Conservation (phyloP, 2,113 vertebrate species). For the Malaclemys terrapin region DNA sequence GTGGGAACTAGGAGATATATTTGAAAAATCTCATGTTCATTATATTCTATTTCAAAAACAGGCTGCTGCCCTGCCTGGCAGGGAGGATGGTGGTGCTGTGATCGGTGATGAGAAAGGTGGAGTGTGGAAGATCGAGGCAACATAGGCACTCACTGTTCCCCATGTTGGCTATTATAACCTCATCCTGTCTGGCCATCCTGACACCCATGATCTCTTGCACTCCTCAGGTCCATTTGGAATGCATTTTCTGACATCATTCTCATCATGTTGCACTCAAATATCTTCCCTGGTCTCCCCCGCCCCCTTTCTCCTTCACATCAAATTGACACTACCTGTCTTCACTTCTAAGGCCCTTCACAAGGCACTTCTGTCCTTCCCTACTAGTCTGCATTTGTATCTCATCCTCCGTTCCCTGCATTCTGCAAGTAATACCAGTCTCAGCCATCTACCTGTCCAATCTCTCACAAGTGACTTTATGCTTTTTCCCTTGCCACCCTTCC, state of each 20-base stretch:
- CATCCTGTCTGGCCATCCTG: too few species aligned
- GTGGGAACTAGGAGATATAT: neutral
- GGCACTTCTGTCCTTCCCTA: neutral
- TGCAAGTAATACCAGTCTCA: neutral
- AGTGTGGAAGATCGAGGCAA: neutral
- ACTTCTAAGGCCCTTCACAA: too few species aligned
- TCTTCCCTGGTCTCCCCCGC: neutral
- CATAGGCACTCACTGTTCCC: neutral
- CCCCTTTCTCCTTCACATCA: neutral
- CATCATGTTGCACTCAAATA: neutral
- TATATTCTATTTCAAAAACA: neutral
- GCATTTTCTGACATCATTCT: neutral
- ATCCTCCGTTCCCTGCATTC: neutral
- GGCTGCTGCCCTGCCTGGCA: neutral
- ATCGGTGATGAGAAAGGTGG: neutral
- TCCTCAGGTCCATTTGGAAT: neutral
- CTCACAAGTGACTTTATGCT: neutral
- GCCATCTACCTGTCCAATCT: neutral
- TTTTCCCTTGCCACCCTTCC: neutral
- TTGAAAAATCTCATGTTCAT: neutral
- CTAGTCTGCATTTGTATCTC: neutral
- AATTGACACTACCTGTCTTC: neutral
- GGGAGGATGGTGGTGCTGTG: neutral
- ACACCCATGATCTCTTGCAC: neutral
- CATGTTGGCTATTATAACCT: neutral